Percentiles rank a stretch among this genome's conserved stretches.
Conservation (phyloP, 2,113 vertebrate genomes). For the Heterotilapia buettikoferi region DNA sequence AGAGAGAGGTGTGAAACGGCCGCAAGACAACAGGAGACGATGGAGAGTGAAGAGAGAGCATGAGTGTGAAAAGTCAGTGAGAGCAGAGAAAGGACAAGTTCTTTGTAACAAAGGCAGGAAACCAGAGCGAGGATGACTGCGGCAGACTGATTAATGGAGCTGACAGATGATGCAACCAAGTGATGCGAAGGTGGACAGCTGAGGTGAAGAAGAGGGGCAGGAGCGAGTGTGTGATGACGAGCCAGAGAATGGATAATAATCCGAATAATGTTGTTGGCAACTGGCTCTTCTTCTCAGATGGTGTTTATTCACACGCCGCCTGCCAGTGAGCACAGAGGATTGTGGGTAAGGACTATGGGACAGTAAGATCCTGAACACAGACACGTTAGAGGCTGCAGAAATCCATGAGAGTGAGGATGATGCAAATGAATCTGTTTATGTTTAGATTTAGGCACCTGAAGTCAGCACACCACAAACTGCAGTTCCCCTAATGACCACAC, state of each 20-base stretch:
- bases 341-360: not conserved
- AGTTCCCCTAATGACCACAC: not conserved
- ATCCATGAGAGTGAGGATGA: accelerated
- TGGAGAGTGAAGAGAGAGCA: not conserved
- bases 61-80: not conserved
- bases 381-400: not conserved
- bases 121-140: not conserved
- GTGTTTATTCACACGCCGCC: not conserved
- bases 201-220: not conserved
- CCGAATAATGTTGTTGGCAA: not conserved
- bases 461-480: accelerated
- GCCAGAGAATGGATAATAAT: not conserved
- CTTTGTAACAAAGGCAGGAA: not conserved
- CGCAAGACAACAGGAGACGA: not conserved
- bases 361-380: not conserved
- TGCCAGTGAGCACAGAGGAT: not conserved
- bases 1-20: conserved; percentile 6
- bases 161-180: not conserved
- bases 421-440: not conserved
- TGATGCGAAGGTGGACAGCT: not conserved
- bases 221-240: not conserved
- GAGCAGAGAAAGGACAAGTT: not conserved
- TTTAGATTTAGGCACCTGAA: not conserved
- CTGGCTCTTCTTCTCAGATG: not conserved
- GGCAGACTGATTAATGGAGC: not conserved